Percentiles rank a stretch among this genome's conserved stretches.
These are phyloP conservation scores for Vandiemenella viatica DNA, from an alignment of 2,888 invertebrate species.

Conservation along the genomic window DNA sequence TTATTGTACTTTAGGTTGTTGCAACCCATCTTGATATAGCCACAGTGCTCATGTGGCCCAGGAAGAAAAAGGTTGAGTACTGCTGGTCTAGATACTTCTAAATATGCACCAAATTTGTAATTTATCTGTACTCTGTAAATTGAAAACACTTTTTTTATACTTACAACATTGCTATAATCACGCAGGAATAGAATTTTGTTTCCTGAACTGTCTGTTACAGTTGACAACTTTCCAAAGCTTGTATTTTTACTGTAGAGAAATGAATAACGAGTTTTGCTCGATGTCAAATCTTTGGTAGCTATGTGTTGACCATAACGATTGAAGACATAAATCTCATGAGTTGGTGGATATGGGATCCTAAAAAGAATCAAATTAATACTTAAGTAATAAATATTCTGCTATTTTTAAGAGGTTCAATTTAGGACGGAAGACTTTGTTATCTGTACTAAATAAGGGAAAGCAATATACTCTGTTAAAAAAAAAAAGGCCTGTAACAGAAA, in stretches of 20 bases:
- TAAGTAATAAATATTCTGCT: not conserved
- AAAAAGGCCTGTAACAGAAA: too few relatives aligned
- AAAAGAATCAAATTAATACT: not conserved
- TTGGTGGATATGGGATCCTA: constrained; percentile 83
- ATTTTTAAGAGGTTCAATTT: not conserved
- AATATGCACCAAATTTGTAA: too few relatives aligned
- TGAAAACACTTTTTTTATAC: too few relatives aligned
- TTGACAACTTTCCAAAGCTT: constrained; percentile 83
- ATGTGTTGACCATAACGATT: constrained; percentile 93
- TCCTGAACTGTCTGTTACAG: constrained; percentile 86
- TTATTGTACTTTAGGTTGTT: too few relatives aligned
- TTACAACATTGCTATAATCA: constrained; percentile 79
- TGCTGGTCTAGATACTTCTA: too few relatives aligned
- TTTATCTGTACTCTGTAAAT: not conserved
- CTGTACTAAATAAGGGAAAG: too few relatives aligned
- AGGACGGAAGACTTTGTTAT: too few relatives aligned
- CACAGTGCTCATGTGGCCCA: too few relatives aligned
- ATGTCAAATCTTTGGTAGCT: constrained; percentile 83
- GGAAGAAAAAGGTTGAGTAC: too few relatives aligned
- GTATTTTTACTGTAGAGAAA: constrained; percentile 95
- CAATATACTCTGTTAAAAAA: too few relatives aligned
- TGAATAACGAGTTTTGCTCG: constrained; percentile 86
- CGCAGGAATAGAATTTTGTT: constrained; percentile 81
- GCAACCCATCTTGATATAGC: too few relatives aligned
- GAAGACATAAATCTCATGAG: constrained; percentile 86